Percentiles rank a stretch among this genome's conserved stretches.
Conservation (phyloP, 2,888 invertebrate species). For the Resseliella maxima region DNA sequence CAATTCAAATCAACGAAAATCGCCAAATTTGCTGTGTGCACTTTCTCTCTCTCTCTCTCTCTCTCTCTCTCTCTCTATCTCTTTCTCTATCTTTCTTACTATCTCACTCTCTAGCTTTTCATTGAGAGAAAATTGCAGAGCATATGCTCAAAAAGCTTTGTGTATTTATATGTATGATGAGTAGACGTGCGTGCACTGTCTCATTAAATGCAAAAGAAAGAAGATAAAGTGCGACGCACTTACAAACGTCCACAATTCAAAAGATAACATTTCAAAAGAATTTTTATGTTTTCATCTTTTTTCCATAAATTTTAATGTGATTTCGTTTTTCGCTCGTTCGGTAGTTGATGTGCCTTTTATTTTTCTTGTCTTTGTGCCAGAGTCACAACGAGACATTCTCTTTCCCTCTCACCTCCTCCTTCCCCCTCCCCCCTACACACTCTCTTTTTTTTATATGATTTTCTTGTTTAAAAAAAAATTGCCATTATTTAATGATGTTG, state of each 20-base stretch:
- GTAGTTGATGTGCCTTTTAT: conserved; percentile 33
- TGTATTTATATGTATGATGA: background rate
- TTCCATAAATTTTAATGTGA: conserved; percentile 43
- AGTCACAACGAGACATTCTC: too few species aligned
- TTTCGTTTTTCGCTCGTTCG: background rate
- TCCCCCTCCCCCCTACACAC: background rate
- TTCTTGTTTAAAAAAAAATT: conserved; percentile 3
- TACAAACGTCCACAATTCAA: conserved; percentile 51
- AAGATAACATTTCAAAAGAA: conserved; percentile 51
- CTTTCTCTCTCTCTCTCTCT: background rate
- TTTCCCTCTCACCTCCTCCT: background rate
- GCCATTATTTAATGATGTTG: conserved; percentile 45
- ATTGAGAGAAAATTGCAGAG: background rate
- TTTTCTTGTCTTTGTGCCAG: background rate
- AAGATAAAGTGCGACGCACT: background rate
- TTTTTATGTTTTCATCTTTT: conserved; percentile 51
- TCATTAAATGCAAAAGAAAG: conserved; percentile 28
- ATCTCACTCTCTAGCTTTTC: background rate
- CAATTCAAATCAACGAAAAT: background rate
- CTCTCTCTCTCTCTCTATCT: background rate
- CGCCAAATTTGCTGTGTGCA: background rate
- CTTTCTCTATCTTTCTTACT: background rate
- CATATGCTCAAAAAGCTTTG: background rate
- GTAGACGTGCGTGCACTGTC: conserved; percentile 45
- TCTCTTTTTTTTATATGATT: background rate